These are phyloP conservation scores for Theristus sp. DNA, from an alignment of 2,888 invertebrate genomes.

Conservation along the genomic window DNA sequence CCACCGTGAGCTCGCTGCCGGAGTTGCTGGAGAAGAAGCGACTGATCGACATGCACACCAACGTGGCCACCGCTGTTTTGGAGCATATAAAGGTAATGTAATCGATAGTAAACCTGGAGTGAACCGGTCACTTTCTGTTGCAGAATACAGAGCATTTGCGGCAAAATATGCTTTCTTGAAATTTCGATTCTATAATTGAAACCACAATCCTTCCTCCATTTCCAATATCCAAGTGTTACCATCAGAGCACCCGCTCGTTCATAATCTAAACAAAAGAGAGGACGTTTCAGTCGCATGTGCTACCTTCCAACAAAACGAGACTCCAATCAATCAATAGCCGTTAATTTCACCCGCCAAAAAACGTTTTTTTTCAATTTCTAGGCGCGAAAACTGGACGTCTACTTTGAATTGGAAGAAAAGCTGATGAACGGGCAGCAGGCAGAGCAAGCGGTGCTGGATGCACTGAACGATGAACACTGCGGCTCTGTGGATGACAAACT, in stretches of 20 bases:
- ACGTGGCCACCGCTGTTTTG: constrained; percentile 60
- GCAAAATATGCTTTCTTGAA: background rate
- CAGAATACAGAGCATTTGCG: background rate
- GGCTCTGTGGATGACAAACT: constrained; percentile 79
- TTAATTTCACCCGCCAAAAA: too few relatives aligned
- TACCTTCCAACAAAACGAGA: too few relatives aligned
- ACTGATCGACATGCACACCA: constrained; percentile 94
- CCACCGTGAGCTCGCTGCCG: constrained; percentile 74
- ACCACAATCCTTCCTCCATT: too few relatives aligned
- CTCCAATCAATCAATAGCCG: too few relatives aligned
- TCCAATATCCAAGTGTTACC: too few relatives aligned
- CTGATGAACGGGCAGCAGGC: constrained; percentile 51
- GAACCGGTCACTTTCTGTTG: too few relatives aligned
- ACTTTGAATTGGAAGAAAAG: constrained; percentile 93
- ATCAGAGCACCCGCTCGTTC: too few relatives aligned
- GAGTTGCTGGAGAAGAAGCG: constrained; percentile 90
- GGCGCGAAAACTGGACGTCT: constrained; percentile 72
- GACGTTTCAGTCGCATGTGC: too few relatives aligned
- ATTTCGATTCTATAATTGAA: background rate
- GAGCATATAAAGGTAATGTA: constrained; percentile 42
- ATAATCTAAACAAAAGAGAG: too few relatives aligned
- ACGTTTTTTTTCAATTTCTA: constrained; percentile 36
- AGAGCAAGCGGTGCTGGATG: constrained; percentile 66
- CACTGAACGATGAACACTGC: constrained; percentile 57
- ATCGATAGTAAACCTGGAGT: background rate